Conservation (phyloP, 1,140 invertebrate species). For the Cydia fagiglandana region DNA sequence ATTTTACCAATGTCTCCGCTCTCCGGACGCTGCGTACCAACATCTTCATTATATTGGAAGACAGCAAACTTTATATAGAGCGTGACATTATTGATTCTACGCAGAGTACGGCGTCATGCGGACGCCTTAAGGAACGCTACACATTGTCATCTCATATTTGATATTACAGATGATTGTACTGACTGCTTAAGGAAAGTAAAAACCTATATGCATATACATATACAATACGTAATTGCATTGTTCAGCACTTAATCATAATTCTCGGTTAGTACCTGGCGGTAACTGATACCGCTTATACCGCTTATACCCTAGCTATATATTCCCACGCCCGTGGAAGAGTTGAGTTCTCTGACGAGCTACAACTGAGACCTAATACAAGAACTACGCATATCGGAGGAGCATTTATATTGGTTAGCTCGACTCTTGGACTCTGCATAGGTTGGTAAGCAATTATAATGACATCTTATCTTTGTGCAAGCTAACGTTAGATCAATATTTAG, state of each 20-base stretch:
- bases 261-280: not conserved
- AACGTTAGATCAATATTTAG: constrained; percentile 32
- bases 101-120: too few relatives aligned
- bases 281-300: not conserved
- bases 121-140: too few relatives aligned
- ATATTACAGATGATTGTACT: not conserved
- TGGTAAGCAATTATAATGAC: not conserved
- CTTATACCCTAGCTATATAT: not conserved
- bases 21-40: too few relatives aligned
- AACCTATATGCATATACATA: not conserved
- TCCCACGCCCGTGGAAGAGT: not conserved
- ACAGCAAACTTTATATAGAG: too few relatives aligned
- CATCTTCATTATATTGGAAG: too few relatives aligned
- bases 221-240: not conserved
- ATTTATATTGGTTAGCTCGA: not conserved
- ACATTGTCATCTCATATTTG: too few relatives aligned
- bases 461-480: not conserved
- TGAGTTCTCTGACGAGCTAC: not conserved
- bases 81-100: too few relatives aligned
- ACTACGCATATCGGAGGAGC: not conserved
- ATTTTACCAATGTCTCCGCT: too few relatives aligned
- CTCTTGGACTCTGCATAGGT: not conserved
- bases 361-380: not conserved
- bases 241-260: constrained; percentile 12
- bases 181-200: not conserved